Percentiles rank a stretch among this genome's conserved stretches.
Evolutionary conservation across 1,140 invertebrate species (phyloP).

Genomic region (Diachasmimorpha longicaudata): DNA sequence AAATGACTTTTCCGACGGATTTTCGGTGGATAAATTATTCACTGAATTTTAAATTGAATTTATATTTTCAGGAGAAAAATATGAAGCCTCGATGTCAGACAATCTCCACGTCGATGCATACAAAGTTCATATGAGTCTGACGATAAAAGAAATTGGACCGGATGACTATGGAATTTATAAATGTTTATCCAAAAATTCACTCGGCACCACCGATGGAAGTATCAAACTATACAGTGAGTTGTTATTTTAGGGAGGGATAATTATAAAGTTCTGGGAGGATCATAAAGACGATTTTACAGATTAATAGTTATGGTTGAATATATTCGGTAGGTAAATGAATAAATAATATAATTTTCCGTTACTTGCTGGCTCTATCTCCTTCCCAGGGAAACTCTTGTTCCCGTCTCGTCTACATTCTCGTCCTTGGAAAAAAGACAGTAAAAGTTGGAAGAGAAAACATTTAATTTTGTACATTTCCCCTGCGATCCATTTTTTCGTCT

Average conservation of each 20-base stretch:
- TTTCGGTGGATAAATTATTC: not conserved
- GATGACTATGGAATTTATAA: constrained; percentile 80
- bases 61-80: constrained; percentile 71
- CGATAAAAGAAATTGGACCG: constrained; percentile 71
- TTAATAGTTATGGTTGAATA: too few species aligned
- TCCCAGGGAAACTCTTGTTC: too few species aligned
- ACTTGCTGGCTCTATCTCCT: too few species aligned
- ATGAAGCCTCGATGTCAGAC: constrained; percentile 73
- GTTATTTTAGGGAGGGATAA: not conserved
- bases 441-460: too few species aligned
- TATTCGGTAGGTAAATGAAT: too few species aligned
- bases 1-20: not conserved
- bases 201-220: constrained; percentile 86
- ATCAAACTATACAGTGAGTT: constrained; percentile 85
- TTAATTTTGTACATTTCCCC: too few species aligned
- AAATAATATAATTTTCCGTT: too few species aligned
- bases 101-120: constrained; percentile 65
- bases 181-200: constrained; percentile 88
- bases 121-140: constrained; percentile 79
- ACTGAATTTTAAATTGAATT: constrained; percentile 1
- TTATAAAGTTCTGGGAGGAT: too few species aligned
- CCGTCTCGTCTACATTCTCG: too few species aligned
- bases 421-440: too few species aligned
- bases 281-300: too few species aligned
- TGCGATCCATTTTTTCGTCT: not conserved